phyloP scores from a whole-genome alignment of 1,140 invertebrate species.

The Hycleus cichorii region DNA sequence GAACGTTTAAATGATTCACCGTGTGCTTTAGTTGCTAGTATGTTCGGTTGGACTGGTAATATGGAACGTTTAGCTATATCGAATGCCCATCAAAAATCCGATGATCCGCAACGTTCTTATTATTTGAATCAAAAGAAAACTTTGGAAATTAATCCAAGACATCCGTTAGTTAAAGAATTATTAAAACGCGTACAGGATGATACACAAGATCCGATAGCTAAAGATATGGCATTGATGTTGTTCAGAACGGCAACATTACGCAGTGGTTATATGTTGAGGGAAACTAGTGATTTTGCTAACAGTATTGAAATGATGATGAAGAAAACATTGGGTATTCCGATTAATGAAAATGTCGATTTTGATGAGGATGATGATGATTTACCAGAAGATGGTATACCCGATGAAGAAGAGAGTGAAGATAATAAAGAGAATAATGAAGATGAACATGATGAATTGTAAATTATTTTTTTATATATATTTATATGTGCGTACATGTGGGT shows the following conservation, averaged over 20 bases:
- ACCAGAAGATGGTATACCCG: slow-evolving; percentile 43
- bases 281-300: slow-evolving; percentile 79
- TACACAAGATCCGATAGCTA: slow-evolving; percentile 69
- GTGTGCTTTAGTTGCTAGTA: slow-evolving; percentile 92
- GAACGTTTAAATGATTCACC: slow-evolving; percentile 88
- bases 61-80: slow-evolving; percentile 96
- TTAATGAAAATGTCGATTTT: slow-evolving; percentile 61
- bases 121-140: slow-evolving; percentile 97
- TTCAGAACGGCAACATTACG: slow-evolving; percentile 87
- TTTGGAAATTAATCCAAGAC: slow-evolving; percentile 94
- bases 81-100: slow-evolving; percentile 93
- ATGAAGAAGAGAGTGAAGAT: slow-evolving; percentile 36
- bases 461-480: neutral
- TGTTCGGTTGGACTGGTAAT: slow-evolving; percentile 98
- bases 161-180: slow-evolving; percentile 91
- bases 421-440: slow-evolving; percentile 32
- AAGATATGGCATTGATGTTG: slow-evolving; percentile 85
- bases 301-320: slow-evolving; percentile 83
- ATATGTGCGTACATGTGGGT: no score
- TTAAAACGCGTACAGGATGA: slow-evolving; percentile 75
- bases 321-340: slow-evolving; percentile 70
- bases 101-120: slow-evolving; percentile 85
- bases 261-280: slow-evolving; percentile 82
- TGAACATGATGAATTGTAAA: slow-evolving; percentile 45
- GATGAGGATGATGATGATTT: slow-evolving; percentile 44